These are phyloP conservation scores for Scortum barcoo DNA, from an alignment of 2,113 vertebrate genomes.

Conservation along the genomic window DNA sequence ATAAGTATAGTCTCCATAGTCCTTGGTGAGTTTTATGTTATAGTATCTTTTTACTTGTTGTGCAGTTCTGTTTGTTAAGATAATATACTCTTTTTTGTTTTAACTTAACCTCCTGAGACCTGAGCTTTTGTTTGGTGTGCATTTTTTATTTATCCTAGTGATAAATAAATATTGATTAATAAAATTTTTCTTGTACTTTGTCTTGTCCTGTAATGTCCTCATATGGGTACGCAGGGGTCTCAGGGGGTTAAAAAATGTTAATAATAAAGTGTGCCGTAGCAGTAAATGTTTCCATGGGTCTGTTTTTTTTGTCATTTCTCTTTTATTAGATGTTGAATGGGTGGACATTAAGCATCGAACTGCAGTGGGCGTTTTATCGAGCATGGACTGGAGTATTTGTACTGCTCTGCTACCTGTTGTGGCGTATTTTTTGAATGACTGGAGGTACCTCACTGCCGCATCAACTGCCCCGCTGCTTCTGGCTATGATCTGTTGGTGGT, in stretches of 20 bases:
- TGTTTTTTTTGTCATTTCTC: background rate
- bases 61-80: background rate
- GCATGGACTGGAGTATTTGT: conserved; percentile 71
- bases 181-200: too few relatives aligned
- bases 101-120: too few relatives aligned
- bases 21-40: conserved; percentile 71
- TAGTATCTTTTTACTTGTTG: background rate
- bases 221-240: too few relatives aligned
- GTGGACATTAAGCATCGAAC: conserved; percentile 78
- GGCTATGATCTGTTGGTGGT: conserved; percentile 77
- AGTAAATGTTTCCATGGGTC: background rate
- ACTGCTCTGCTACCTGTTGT: conserved; percentile 58
- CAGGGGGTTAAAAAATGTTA: too few relatives aligned
- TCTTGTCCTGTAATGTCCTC: too few relatives aligned
- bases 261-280: too few relatives aligned
- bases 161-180: too few relatives aligned
- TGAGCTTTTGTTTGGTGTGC: too few relatives aligned
- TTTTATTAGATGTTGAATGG: conserved; percentile 78
- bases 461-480: conserved; percentile 62
- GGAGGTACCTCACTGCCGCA: conserved; percentile 67
- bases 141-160: too few relatives aligned
- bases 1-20: conserved; percentile 75
- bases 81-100: background rate
- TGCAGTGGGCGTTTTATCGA: conserved; percentile 59
- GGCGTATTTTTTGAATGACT: conserved; percentile 78